phyloP scores from a whole-genome alignment of 2,113 vertebrate species.

The Mustelus asterias region DNA sequence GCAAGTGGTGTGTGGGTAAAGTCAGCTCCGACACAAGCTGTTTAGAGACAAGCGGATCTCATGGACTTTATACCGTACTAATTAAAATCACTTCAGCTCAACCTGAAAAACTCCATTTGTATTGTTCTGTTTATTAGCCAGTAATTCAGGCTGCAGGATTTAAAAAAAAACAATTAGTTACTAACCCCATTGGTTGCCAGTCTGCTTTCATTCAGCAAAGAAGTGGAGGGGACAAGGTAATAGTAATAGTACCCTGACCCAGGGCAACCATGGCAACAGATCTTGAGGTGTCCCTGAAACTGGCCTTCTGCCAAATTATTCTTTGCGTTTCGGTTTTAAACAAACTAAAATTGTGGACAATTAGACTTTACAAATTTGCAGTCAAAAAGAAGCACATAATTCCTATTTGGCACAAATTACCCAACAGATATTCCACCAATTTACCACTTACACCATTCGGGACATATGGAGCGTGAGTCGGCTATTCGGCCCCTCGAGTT shows the following conservation, averaged over 20 bases:
- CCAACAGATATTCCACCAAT: neutral
- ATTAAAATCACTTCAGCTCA: conserved; percentile 30
- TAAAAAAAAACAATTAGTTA: conserved; percentile 15
- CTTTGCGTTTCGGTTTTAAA: neutral
- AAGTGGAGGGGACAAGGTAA: neutral
- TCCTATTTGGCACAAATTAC: neutral
- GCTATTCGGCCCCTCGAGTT: too few species aligned
- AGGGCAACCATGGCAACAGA: neutral
- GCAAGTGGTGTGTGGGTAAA: conserved; percentile 22
- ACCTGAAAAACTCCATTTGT: conserved; percentile 2
- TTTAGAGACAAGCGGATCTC: conserved; percentile 10
- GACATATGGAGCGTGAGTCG: too few species aligned
- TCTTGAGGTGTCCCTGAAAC: neutral
- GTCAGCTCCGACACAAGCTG: conserved; percentile 1
- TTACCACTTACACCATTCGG: neutral
- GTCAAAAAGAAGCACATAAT: neutral
- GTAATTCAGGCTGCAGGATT: neutral
- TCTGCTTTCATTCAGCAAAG: neutral
- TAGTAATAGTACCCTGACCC: neutral
- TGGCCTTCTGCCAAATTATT: neutral
- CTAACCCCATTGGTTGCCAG: conserved; percentile 5
- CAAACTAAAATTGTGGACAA: neutral
- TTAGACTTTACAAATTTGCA: neutral
- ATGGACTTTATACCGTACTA: neutral
- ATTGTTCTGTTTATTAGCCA: conserved; percentile 26